Base-by-base conservation (phyloP, 2,797 vertebrate genomes). In the Spondyliosoma cantharus region DNA sequence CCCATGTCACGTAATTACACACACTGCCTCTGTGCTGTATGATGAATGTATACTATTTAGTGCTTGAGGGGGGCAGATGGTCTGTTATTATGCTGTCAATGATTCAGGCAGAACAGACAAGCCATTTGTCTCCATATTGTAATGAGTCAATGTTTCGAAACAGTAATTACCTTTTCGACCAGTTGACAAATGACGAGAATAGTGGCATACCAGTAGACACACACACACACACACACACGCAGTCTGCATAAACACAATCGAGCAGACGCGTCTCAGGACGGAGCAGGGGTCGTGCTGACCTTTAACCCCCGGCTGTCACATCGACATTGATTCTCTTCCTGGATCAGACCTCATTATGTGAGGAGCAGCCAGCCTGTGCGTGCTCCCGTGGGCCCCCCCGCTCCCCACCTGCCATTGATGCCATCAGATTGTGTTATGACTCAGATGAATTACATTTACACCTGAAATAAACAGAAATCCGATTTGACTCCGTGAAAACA, bases 161-260 rank as follows among this genome's bases (percentile, higher is more conserved):
- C 90, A 85, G 87, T 90, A 91, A 92, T 93, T 92, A 91, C 87
- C 85, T 90, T 87, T 87, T 86, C 48, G 59, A 93, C 75, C 12
- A 19, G 80, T 84, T 95, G 94, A 95, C 90, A 93, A 94, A 94
- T 93, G 93, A 95, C 90, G 91, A 90, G 88, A 94, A 89, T 86
- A 45, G 91, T 83, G 60, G 60, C 71, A 17, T 56, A 19, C 9
- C 15, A 29, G 57, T 53, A 50, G 7, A 67, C 0, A n/a, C 60
- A 19, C 74, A 59, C 5, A 3, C 7, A 22, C 50, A 27, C 54
- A 14, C 67, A 52, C 15, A 37, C 62, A n/a, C 0, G 5, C 37
- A 1, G 25, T n/a, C 45, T 45, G 52, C 56, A 42, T 43, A 32
- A 20, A 70, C 69, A 29, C 69, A 74, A 66, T 25, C 68, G 50